Base-by-base conservation (phyloP, 2,113 vertebrate species). In the Festucalex cinctus region DNA sequence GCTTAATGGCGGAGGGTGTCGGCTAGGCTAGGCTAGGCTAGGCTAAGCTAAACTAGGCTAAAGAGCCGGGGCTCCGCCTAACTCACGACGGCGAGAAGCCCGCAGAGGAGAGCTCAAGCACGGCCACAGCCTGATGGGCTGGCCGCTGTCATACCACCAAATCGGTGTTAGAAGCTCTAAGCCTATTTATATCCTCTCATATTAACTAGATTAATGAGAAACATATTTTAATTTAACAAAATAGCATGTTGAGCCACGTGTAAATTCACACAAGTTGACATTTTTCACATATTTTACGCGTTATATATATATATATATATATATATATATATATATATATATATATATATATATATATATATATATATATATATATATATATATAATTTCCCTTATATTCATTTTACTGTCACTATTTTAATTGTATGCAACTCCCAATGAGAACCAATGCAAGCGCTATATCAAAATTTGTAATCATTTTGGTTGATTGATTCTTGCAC, bases 1-100 rank as follows among this genome's bases (percentile, higher is more conserved):
- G 54, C 54, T 57, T 86, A 88, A 89, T 89, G 88, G 88, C 86
- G 86, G 80, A 78, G 65, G 67, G 39, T 63, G 75, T 35, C 66
- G 26, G 69, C 70, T 79, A 71, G 41, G 82, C 80, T 86, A 84
- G 8, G 35, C 20, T 39, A 61, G 2, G 59, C 36, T 22, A 62
- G 22, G n/a, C n/a, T n/a, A n/a, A n/a, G n/a, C n/a, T n/a, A n/a
- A n/a, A n/a, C n/a, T n/a, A n/a, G n/a, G 39, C 60, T 26, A 62
- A 62, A 39, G 6, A 62, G 13, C 39, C 22, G 39, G 26, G 56
- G 37, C n/a, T 41, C 37, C 59, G 59, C 59, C 59, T 62, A 41
- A 41, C 37, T 62, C 20, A 56, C 24, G 3, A 57, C 16, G 5
- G 6, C 37, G 22, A 7, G 22, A 22, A 22, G 5, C 36, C 59